phyloP scores from a whole-genome alignment of 1,140 invertebrate genomes.

The Drosophila sulfurigaster region DNA sequence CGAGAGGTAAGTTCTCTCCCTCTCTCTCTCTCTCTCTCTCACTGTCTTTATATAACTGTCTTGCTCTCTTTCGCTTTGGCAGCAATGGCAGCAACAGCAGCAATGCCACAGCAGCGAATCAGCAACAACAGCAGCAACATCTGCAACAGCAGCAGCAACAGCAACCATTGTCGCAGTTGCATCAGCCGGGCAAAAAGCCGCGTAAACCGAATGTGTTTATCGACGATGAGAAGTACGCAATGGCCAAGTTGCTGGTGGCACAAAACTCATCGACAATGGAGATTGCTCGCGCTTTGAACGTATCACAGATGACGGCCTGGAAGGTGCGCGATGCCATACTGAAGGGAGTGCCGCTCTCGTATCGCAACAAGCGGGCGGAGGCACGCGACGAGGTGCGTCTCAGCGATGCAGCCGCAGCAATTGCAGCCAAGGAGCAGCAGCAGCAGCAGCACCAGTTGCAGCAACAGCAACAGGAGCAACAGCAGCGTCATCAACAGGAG shows the following conservation, averaged over 20 bases:
- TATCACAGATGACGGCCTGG: conserved; percentile 84
- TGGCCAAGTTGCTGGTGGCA: conserved; percentile 80
- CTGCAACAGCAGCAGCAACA: conserved; percentile 26
- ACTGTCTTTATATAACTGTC: background rate
- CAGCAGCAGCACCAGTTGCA: conserved; percentile 40
- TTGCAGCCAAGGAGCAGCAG: conserved; percentile 51
- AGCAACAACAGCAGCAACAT: conserved; percentile 19
- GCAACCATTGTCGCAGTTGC: conserved; percentile 9
- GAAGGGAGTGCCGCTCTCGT: conserved; percentile 79
- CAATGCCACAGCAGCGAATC: conserved; percentile 35
- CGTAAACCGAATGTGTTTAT: conserved; percentile 84
- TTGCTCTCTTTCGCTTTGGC: background rate
- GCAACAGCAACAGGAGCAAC: conserved; percentile 47
- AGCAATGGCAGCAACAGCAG: conserved; percentile 70
- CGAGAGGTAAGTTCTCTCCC: conserved; percentile 57
- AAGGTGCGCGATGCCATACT: conserved; percentile 82
- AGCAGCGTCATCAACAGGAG: conserved; percentile 53
- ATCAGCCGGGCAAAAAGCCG: conserved; percentile 74
- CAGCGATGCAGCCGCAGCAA: conserved; percentile 38
- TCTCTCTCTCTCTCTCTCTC: background rate
- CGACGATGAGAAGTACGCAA: conserved; percentile 81
- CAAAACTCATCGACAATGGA: conserved; percentile 83
- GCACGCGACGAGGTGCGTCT: conserved; percentile 38
- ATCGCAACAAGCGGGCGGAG: conserved; percentile 77
- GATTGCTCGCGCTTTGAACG: conserved; percentile 76